Base-by-base conservation (phyloP, 2,113 vertebrate species). In the Phalacrocorax aristotelis region DNA sequence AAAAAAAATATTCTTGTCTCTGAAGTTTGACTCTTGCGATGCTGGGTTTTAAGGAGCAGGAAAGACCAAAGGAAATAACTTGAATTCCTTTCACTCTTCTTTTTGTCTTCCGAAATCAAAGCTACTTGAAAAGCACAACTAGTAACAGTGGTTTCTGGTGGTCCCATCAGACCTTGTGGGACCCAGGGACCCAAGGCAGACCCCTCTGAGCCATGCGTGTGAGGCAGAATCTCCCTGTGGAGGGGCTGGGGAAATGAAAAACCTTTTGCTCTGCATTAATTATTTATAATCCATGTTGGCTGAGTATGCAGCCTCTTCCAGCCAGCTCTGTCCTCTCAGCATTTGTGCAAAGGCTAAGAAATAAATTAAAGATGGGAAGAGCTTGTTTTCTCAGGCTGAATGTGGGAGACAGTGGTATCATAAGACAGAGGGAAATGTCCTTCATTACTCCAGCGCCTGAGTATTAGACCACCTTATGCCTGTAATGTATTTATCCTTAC, bases 251-350 rank as follows among this genome's bases (percentile, higher is more conserved):
- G 68, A 87, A 87, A 72, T 34, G 27, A 65, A 91, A 69, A 91
- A 36, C 46, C 9, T 88, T 94, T 90, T 87, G 75, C 70, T 88
- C 58, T 0, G 5, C 32, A 29, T 95, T 88, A 91, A 95, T 90
- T 95, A 95, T 97, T 96, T 90, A 97, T 90, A 87, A 90, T 6
- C 29, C 21, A 1, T 11, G 9, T 36, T 96, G 71, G 75, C 84
- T 88, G 95, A 91, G 30, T 60, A 23, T 72, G 87, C 84, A 96
- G 34, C 23, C 64, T 85, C 78, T 64, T 62, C 54, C 69, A 93
- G 71, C 3, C 81, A 88, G 34, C 89, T 90, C 66, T 83, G 79
- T 83, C 91, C 82, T 90, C 89, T 96, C 87, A 90, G 87, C 91
- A 60, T 30, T 95, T 86, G 60, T 86, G 71, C 69, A 92, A 95